These are phyloP conservation scores for Tangara arthus DNA, from an alignment of 2,797 vertebrate species.

Conservation along the genomic window DNA sequence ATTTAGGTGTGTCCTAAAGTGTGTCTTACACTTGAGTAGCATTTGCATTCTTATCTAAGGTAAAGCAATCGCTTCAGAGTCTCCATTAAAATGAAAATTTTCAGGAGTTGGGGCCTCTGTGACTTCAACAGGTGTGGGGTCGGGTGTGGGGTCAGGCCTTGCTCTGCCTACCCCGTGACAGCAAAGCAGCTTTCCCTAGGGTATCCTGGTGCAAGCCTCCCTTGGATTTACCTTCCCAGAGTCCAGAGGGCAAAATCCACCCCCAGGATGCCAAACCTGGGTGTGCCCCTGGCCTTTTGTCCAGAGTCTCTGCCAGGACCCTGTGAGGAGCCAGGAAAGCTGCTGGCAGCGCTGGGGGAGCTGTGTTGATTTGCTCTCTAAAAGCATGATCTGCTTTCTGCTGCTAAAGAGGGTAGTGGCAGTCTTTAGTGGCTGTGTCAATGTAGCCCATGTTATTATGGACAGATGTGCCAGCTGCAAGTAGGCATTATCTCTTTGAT, in stretches of 20 bases:
- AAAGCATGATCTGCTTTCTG: conserved; percentile 78
- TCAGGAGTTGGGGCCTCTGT: background rate
- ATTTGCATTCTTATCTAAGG: background rate
- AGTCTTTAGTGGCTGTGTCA: conserved; percentile 78
- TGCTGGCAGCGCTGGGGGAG: conserved; percentile 17
- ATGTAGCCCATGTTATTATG: conserved; percentile 76
- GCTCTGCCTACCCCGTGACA: fast-evolving
- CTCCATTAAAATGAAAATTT: background rate
- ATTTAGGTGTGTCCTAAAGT: background rate
- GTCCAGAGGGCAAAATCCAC: background rate
- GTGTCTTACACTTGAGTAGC: background rate
- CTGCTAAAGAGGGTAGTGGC: conserved; percentile 74
- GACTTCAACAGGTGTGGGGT: background rate
- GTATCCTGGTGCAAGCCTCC: background rate
- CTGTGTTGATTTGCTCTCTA: conserved; percentile 72
- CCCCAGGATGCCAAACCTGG: background rate
- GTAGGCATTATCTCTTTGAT: conserved; percentile 84
- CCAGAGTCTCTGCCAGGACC: background rate
- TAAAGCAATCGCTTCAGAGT: background rate
- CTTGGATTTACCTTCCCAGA: background rate
- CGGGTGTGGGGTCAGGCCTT: background rate
- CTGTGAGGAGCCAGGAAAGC: conserved; percentile 12
- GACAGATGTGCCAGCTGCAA: conserved; percentile 81
- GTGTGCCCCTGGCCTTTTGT: background rate
- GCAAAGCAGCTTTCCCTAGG: fast-evolving